Percentiles rank a stretch among this genome's conserved stretches.
Conservation (phyloP, 2,797 vertebrate species). For the Euphonia xanthogaster region DNA sequence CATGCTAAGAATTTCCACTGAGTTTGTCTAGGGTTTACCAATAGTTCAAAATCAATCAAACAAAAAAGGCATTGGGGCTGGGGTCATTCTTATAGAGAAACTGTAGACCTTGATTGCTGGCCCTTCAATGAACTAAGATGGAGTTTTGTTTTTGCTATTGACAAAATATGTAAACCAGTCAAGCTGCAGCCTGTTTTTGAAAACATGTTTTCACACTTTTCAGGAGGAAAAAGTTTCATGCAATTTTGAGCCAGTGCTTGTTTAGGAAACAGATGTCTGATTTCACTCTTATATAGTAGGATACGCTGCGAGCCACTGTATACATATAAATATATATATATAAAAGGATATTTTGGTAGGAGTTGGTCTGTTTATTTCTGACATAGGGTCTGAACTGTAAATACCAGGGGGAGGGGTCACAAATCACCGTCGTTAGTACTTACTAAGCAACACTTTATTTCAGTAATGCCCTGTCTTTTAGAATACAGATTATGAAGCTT, state of each 20-base stretch:
- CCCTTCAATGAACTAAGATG: background rate
- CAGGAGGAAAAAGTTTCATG: background rate
- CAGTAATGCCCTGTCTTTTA: slow-evolving; percentile 45
- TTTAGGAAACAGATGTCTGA: slow-evolving; percentile 34
- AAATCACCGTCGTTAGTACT: slow-evolving; percentile 8
- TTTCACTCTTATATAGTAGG: background rate
- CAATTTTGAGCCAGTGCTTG: slow-evolving; percentile 9
- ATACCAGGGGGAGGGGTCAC: background rate
- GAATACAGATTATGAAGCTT: slow-evolving; percentile 65
- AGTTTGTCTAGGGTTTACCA: background rate
- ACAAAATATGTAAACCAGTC: background rate
- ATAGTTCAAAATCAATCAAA: background rate
- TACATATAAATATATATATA: background rate
- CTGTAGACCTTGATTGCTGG: background rate
- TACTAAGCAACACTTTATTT: slow-evolving; percentile 37
- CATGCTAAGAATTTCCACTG: background rate
- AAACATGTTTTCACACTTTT: background rate
- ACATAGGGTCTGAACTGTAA: background rate
- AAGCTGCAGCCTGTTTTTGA: background rate
- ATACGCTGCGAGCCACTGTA: background rate
- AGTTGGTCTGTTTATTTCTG: slow-evolving; percentile 3
- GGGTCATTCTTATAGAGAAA: background rate
- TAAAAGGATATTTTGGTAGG: background rate
- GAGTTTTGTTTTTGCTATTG: background rate
- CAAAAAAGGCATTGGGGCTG: background rate